Conservation (phyloP, 2,797 vertebrate genomes). For the Momotus momota region DNA sequence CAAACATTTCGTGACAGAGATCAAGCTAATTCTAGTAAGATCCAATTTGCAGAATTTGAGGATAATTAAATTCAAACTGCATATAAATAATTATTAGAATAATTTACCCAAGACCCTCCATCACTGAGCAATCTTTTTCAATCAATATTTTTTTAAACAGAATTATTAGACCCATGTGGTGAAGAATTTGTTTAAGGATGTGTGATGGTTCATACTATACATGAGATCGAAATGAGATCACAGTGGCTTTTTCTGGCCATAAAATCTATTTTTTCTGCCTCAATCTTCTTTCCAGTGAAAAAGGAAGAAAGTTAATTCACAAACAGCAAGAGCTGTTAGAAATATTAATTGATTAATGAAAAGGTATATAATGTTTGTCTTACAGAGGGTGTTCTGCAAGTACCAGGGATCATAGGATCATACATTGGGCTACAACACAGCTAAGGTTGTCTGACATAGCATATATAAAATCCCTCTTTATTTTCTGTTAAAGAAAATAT, state of each 20-base stretch:
- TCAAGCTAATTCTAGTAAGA: constrained; percentile 41
- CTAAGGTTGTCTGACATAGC: neutral
- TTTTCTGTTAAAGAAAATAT: neutral
- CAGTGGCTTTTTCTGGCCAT: neutral
- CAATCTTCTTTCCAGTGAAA: neutral
- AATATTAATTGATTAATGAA: neutral
- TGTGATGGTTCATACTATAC: neutral
- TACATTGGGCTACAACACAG: neutral
- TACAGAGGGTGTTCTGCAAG: neutral
- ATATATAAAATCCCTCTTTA: neutral
- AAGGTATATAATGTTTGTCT: neutral
- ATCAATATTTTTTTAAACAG: neutral
- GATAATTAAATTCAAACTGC: constrained; percentile 49
- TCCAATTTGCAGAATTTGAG: constrained; percentile 52
- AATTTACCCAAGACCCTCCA: neutral
- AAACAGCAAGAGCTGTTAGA: neutral
- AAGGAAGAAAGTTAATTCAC: neutral
- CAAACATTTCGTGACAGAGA: constrained; percentile 63
- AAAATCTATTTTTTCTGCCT: neutral
- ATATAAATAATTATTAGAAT: constrained; percentile 47
- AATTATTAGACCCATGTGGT: neutral
- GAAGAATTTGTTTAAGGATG: neutral
- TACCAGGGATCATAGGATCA: neutral
- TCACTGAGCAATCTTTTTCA: neutral
- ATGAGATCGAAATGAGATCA: neutral